Base-by-base conservation (phyloP, 2,888 invertebrate species). In the Catocala fraxini region DNA sequence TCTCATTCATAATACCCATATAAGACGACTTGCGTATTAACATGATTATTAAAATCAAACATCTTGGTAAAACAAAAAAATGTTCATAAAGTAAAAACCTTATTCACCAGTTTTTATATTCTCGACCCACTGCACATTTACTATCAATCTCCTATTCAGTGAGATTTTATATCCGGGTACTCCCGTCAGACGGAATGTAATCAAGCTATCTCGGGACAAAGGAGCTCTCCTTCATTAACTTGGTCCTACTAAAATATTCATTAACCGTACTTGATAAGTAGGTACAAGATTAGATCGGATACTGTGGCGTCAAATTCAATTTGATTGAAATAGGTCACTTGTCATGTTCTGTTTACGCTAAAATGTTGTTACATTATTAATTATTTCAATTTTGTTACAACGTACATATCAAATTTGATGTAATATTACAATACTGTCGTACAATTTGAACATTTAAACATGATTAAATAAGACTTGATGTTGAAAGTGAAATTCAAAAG, bases 161-260 rank as follows among this genome's bases (percentile, higher is more conserved):
- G 53, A 12, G 51, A 57, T 72, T 74, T 68, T 81, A 82, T 76
- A 80, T 83, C 81, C 70, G 60, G 41, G 71, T 62, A 33, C 53
- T 67, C 65, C 74, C 79, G 79, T 83, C 85, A 83, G 84, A 74
- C 77, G 81, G 81, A 77, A 65, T 80, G 86, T 89, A 90, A 91
- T 91, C 88, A 91, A 91, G 85, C 87, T 84, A 91, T 90, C 87
- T 72, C 75, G 81, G 85, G 79, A 92, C 91, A 92, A 92, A 92
- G 91, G 89, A 87, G 82, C 82, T 85, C 82, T 87, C 87, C 87
- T 91, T 92, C 89, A 92, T 92, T 91, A 92, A 87, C 88, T 87
- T 83, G 65, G 83, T 84, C 83, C 87, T 84, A 84, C 84, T 91
- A 88, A 90, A 92, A 91, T 91, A 92, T 93, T 92, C 90, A 92